Conservation (phyloP, 2,797 vertebrate genomes). For the Prunella strophiata region DNA sequence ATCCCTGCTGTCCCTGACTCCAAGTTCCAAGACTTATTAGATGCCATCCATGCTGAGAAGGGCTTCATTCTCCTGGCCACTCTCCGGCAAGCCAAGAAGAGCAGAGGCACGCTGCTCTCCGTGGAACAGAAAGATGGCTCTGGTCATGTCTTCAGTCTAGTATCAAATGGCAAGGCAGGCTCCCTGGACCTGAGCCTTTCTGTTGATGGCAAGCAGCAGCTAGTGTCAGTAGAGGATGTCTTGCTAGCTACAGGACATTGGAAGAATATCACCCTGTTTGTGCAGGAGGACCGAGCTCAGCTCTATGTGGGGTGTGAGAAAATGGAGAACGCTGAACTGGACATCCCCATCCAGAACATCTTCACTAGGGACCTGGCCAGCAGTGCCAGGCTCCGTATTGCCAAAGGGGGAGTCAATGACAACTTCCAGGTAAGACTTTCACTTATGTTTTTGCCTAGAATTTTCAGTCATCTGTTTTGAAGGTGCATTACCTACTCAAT, state of each 20-base stretch:
- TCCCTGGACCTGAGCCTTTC: conserved; percentile 91
- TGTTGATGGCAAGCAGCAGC: conserved; percentile 82
- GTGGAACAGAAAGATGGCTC: conserved; percentile 89
- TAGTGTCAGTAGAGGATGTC: conserved; percentile 91
- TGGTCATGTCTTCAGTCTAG: conserved; percentile 90
- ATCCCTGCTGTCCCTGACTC: conserved; percentile 89
- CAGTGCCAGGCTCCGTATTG: conserved; percentile 86
- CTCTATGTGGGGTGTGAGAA: conserved; percentile 94
- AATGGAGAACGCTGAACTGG: conserved; percentile 89
- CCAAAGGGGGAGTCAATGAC: conserved; percentile 89
- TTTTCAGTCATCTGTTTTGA: not conserved
- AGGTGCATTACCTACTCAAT: not conserved
- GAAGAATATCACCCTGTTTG: conserved; percentile 96
- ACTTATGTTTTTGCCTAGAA: not conserved
- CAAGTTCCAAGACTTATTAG: conserved; percentile 93
- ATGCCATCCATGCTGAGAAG: conserved; percentile 90
- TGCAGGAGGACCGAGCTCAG: conserved; percentile 92
- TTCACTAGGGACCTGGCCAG: conserved; percentile 87
- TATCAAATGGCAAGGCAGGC: conserved; percentile 92
- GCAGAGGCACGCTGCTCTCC: conserved; percentile 86
- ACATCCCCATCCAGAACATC: conserved; percentile 89
- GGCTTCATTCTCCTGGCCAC: conserved; percentile 94
- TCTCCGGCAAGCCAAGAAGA: conserved; percentile 91
- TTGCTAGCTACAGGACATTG: conserved; percentile 89
- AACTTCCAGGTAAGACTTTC: conserved; percentile 88